Evolutionary conservation across 37 sponge, comb jelly and placozoan species (phyloP), one percentile per base, ranked within the genome.

Genomic region (Hexactinellida sp.): DNA sequence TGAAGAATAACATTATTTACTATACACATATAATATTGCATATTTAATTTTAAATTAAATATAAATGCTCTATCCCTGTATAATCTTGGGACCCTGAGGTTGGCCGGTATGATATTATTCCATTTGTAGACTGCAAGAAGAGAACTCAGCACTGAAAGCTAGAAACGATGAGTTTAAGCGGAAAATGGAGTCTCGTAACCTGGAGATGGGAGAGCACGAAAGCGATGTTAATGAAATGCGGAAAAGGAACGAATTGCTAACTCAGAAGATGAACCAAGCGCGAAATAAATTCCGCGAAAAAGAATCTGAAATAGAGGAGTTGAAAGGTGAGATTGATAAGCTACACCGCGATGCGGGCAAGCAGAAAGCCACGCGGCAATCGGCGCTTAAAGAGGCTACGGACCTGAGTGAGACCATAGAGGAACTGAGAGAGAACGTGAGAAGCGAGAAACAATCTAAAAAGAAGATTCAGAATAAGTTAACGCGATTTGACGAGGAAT

Each of bases 401-500:
- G 76, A 63, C 76, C 13, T 63, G 13, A 63, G 13, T 25, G 76
- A 63, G 25, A 63, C 76, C 3, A 63, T 63, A 21, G 76, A 63
- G 5, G 76, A 63, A n/a, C 13, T 63, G 30, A 63, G 76, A 63
- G 76, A 63, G 30, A 63, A 63, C 13, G 13, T 63, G 13, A 10
- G 76, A 63, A 63, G 28, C 13, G 76, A 63, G 34, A 63, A n/a
- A n/a, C 76, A 63, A 63, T 63, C 76, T n/a, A 63, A 63, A 63
- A 63, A 63, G 76, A 10, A n/a, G 30, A n/a, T 63, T 32, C 76
- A 63, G 13, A 25, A 10, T 28, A 63, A 63, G 5, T n/a, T 63
- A n/a, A 63, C 28, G 3, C 21, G 30, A 63, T 10, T 63, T 3
- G 76, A 63, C 28, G 76, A 63, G 30, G 76, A 63, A 63, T 25